These are phyloP conservation scores for Ailuropoda melanoleuca DNA, from an alignment of 2,113 vertebrate species.

Conservation along the genomic window DNA sequence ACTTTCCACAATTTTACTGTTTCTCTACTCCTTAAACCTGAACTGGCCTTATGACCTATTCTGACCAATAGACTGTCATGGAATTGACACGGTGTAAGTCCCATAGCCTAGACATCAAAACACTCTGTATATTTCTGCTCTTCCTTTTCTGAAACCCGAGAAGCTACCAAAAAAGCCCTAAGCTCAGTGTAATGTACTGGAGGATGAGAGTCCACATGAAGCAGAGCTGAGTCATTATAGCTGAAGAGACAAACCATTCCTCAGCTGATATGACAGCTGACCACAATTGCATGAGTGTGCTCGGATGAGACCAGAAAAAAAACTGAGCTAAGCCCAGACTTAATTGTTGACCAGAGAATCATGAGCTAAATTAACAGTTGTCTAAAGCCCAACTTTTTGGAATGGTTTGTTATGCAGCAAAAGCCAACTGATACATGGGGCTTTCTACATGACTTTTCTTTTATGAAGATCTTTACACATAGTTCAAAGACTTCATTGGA, in stretches of 20 bases:
- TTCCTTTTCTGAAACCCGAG: neutral
- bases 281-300: neutral
- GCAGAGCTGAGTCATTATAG: neutral
- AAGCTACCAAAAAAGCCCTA: neutral
- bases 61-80: neutral
- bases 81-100: neutral
- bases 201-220: neutral
- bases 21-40: neutral
- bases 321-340: fast-evolving
- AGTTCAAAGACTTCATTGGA: neutral
- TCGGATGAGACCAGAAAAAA: neutral
- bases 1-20: neutral
- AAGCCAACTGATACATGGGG: neutral
- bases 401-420: neutral
- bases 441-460: neutral
- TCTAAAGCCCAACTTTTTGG: neutral
- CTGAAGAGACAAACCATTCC: neutral
- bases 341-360: neutral
- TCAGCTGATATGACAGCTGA: neutral
- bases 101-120: neutral
- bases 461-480: neutral
- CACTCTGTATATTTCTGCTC: neutral
- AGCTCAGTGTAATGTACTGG: neutral
- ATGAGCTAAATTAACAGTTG: neutral
- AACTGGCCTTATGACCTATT: neutral